A percentile compares a stretch with the other conserved stretches of the same genome.
These are phyloP conservation scores for Luperina testacea DNA, from an alignment of 2,888 invertebrate genomes.

Conservation along the genomic window DNA sequence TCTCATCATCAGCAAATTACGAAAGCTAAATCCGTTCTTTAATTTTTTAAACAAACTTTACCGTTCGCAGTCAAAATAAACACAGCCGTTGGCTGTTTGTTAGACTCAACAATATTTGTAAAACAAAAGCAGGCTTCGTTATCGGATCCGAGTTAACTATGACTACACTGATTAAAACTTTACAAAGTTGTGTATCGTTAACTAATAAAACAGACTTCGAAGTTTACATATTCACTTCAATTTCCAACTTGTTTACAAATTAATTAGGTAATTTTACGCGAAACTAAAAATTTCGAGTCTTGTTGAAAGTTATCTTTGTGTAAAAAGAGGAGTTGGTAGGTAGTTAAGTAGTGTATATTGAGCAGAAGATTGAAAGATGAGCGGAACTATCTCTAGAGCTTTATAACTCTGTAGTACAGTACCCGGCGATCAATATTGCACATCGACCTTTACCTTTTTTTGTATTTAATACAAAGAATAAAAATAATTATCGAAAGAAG, in stretches of 20 bases:
- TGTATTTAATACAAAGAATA: no score
- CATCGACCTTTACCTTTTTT: no score
- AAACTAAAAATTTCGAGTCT: slow-evolving; percentile 41
- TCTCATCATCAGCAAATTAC: slow-evolving; percentile 15
- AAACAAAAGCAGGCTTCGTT: slow-evolving; percentile 44
- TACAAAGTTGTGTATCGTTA: slow-evolving; percentile 46
- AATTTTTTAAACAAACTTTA: slow-evolving; percentile 25
- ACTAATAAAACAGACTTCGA: slow-evolving; percentile 53
- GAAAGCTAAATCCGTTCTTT: not conserved
- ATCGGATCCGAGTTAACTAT: slow-evolving; percentile 48
- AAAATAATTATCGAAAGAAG: no score
- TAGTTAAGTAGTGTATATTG: slow-evolving; percentile 28
- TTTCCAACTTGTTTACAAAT: slow-evolving; percentile 48
- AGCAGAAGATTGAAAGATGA: slow-evolving; percentile 30
- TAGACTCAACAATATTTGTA: slow-evolving; percentile 33
- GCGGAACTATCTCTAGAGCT: slow-evolving; percentile 8
- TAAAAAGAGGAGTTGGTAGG: slow-evolving; percentile 26
- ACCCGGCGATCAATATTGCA: no score
- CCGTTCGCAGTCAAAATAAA: slow-evolving; percentile 31
- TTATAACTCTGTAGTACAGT: slow-evolving; percentile 6
- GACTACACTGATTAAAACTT: slow-evolving; percentile 55
- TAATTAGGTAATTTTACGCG: slow-evolving; percentile 54
- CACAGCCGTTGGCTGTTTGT: slow-evolving; percentile 23
- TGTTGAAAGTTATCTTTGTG: slow-evolving; percentile 42
- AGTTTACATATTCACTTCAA: slow-evolving; percentile 53